A percentile compares a stretch with the other conserved stretches of the same genome.
phyloP scores from a whole-genome alignment of 2,888 invertebrate genomes.

The Chydorus sphaericus region DNA sequence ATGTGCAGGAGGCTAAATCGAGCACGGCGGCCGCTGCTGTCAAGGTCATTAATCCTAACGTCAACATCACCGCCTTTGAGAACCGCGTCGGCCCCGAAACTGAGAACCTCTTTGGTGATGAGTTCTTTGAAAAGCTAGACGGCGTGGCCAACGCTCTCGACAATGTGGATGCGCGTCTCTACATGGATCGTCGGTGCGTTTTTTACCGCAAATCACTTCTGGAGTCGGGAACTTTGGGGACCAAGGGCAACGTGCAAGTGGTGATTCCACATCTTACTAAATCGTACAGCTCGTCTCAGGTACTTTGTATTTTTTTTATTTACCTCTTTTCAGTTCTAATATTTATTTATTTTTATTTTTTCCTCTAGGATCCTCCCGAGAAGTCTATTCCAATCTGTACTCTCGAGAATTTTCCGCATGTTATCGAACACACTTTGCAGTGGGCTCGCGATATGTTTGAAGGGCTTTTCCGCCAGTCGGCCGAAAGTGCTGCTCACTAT shows the following conservation, averaged over 20 bases:
- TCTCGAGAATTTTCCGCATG: conserved; percentile 96
- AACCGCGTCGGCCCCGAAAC: conserved; percentile 90
- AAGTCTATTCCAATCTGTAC: conserved; percentile 98
- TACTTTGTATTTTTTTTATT: neutral
- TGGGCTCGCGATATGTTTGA: conserved; percentile 90
- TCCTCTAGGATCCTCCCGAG: conserved; percentile 86
- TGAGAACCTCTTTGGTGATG: conserved; percentile 83
- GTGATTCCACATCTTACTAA: conserved; percentile 93
- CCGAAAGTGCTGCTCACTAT: conserved; percentile 74
- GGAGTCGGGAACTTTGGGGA: conserved; percentile 97
- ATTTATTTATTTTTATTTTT: too few species aligned
- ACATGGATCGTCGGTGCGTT: conserved; percentile 95
- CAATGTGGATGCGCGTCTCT: conserved; percentile 93
- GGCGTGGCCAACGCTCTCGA: conserved; percentile 96
- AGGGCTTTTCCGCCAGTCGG: conserved; percentile 76
- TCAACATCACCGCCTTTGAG: conserved; percentile 66
- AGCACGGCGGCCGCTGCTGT: conserved; percentile 77
- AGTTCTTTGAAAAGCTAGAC: conserved; percentile 80
- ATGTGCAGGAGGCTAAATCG: conserved; percentile 86
- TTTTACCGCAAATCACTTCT: conserved; percentile 91
- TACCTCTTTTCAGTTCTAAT: too few species aligned
- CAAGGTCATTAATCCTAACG: conserved; percentile 62
- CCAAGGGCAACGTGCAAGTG: conserved; percentile 92
- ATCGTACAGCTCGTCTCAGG: conserved; percentile 82
- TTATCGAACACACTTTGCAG: conserved; percentile 87